Conservation (phyloP, 2,797 vertebrate genomes). For the Pantherophis alleghaniensis region DNA sequence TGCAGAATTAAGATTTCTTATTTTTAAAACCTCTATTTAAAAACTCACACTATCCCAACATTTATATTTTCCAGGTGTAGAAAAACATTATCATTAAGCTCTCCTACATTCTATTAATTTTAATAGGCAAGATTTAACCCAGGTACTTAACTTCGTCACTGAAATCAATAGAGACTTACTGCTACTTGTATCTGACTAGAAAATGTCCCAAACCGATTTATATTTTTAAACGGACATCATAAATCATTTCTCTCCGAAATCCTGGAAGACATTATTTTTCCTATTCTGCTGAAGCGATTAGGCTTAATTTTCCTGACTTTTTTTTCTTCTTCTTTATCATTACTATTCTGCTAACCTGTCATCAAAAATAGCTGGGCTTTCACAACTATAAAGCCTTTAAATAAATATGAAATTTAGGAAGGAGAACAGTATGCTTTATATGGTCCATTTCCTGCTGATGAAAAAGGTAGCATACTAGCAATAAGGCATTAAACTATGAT, state of each 20-base stretch:
- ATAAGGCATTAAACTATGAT: slow-evolving; percentile 47
- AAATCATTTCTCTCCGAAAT: not conserved
- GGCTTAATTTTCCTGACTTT: not conserved
- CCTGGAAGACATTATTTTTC: not conserved
- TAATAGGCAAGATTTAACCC: not conserved
- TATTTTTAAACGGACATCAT: not conserved
- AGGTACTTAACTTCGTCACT: not conserved
- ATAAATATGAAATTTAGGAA: not conserved
- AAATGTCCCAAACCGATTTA: not conserved
- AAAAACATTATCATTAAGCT: not conserved
- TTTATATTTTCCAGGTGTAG: not conserved
- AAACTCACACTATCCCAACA: too few relatives aligned
- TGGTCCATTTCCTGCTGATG: slow-evolving; percentile 57
- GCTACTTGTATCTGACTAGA: not conserved
- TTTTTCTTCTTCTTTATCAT: not conserved
- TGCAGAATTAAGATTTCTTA: not conserved
- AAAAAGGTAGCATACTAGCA: slow-evolving; percentile 42
- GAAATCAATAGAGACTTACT: not conserved
- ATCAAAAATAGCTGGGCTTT: not conserved
- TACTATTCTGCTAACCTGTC: not conserved
- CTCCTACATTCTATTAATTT: not conserved
- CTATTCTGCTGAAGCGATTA: not conserved
- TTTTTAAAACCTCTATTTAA: not conserved
- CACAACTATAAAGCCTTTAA: not conserved
- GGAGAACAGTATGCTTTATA: slow-evolving; percentile 2